Conservation (phyloP, 2,113 vertebrate genomes). For the Excalfactoria chinensis region DNA sequence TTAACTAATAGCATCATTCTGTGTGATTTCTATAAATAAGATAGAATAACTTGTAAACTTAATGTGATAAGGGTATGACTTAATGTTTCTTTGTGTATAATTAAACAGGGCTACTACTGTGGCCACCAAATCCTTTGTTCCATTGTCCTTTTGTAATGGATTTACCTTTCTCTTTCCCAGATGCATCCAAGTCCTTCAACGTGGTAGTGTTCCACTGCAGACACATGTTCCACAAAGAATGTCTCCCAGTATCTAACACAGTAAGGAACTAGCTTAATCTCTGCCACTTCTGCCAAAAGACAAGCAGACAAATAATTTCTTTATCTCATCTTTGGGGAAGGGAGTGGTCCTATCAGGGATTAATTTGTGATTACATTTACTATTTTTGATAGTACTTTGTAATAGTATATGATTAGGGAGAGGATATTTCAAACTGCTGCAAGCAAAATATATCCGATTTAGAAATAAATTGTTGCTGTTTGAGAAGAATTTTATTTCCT, state of each 20-base stretch:
- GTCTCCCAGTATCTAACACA: constrained; percentile 86
- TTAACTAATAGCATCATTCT: background rate
- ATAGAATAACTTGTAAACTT: background rate
- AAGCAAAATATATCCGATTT: background rate
- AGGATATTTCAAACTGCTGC: background rate
- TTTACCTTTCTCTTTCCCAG: constrained; percentile 75
- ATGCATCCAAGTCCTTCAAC: constrained; percentile 89
- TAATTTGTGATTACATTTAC: background rate
- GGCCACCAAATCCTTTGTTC: background rate
- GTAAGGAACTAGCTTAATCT: constrained; percentile 78
- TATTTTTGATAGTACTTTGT: background rate
- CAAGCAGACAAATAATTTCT: constrained; percentile 11
- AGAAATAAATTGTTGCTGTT: background rate
- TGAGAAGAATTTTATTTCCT: background rate
- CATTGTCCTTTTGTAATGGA: background rate
- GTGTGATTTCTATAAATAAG: background rate
- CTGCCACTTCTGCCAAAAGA: background rate
- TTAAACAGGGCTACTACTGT: background rate
- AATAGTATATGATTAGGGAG: background rate
- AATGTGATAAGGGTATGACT: background rate
- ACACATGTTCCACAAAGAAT: constrained; percentile 98
- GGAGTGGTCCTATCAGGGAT: background rate
- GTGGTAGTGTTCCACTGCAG: constrained; percentile 96
- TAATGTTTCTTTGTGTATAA: background rate
- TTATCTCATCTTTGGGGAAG: background rate